Base-by-base conservation (phyloP, 1,140 invertebrate genomes). In the Pogonomyrmex barbatus region DNA sequence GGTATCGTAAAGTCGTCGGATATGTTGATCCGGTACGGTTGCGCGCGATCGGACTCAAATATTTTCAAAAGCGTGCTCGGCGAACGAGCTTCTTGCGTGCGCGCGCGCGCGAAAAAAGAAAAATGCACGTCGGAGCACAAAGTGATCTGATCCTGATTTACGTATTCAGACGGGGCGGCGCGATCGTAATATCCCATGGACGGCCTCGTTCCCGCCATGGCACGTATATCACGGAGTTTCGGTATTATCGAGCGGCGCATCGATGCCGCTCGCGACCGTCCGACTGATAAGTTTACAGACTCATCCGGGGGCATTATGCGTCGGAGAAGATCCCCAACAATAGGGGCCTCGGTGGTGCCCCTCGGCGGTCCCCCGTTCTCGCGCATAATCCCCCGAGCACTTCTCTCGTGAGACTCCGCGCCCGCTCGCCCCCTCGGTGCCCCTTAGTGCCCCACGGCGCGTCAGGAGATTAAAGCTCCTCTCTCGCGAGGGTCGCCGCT, bases 131-230 rank as follows among this genome's bases (percentile, higher is more conserved):
- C 76, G 30, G n/a, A 39, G 45, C 30, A 42, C 60, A 67, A 65
- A 85, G 24, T 67, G 82, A 85, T 85, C 73, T 85, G 73, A 85
- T 85, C 82, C 82, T 42, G 82, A 85, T 78, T 85, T 78, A 85
- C 60, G 82, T 65, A 78, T 47, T 24, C 82, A 56, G 62, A 39
- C 54, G 68, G 2, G 33, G 10, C n/a, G 36, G 65, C 33, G 39
- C 52, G 65, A 50, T 54, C 81, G n/a, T 60, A 52, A 33, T 54
- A 30, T 47, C 52, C 45, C 4, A 0, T 33, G 73, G 42, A 42
- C 82, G 71, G 33, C 17, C 42, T n/a, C 54, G 9, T 47, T 73
- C 54, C 12, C 65, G 39, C 39, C 17, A 12, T 4, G 30, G 24
- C 1, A 12, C 39, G 65, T 82, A n/a, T 75, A 83, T 83, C 79